Percentiles rank a stretch among this genome's conserved stretches.
Evolutionary conservation across 2,797 vertebrate genomes (phyloP).

Genomic region (Muscicapa striata): DNA sequence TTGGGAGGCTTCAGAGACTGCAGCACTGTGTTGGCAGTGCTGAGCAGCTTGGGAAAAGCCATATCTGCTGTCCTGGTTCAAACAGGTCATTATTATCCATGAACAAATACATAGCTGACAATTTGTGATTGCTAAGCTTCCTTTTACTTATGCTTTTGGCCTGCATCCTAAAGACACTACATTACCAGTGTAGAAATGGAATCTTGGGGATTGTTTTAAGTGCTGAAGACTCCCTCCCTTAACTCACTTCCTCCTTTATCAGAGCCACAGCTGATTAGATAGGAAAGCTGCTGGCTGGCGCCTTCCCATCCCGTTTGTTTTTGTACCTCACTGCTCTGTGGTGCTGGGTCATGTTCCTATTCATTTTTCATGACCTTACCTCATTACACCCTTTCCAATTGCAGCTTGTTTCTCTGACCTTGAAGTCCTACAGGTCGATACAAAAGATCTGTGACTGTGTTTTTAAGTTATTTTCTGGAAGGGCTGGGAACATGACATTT

Average conservation of each 20-base stretch:
- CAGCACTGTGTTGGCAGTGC: neutral
- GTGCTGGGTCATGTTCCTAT: conserved; percentile 39
- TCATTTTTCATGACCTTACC: conserved; percentile 57
- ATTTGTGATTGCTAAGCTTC: conserved; percentile 22
- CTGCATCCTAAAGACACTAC: conserved; percentile 61
- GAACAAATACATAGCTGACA: neutral
- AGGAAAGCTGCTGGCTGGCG: conserved; percentile 69
- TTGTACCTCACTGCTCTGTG: conserved; percentile 20
- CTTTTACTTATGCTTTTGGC: conserved; percentile 53
- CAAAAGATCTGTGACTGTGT: neutral
- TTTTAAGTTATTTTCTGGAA: conserved; percentile 6
- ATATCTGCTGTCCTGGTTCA: neutral
- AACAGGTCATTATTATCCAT: neutral
- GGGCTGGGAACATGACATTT: neutral
- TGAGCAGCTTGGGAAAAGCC: neutral
- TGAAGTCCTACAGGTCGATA: neutral
- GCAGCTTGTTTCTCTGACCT: conserved; percentile 48
- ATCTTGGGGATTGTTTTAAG: conserved; percentile 74
- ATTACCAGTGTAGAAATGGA: conserved; percentile 51
- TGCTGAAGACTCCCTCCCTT: conserved; percentile 66
- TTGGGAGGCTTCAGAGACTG: neutral
- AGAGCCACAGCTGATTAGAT: conserved; percentile 76
- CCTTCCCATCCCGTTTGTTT: conserved; percentile 74
- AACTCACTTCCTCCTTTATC: conserved; percentile 77
- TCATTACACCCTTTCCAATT: conserved; percentile 56